These are phyloP conservation scores for Cirrhinus mrigala DNA, from an alignment of 2,797 vertebrate genomes.

Conservation along the genomic window DNA sequence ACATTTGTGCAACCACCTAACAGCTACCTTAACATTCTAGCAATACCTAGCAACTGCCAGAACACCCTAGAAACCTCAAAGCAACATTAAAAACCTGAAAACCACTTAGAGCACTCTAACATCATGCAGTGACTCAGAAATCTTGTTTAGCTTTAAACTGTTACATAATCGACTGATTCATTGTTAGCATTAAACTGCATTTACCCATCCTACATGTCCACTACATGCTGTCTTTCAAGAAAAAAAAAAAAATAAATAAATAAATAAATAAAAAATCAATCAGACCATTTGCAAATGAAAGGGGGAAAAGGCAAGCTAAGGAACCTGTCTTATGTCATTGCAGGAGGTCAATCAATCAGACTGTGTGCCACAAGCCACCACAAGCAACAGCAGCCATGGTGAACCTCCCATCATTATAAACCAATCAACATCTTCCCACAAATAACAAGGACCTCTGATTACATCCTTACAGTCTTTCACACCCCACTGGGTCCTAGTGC, in stretches of 20 bases:
- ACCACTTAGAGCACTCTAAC: too few species aligned
- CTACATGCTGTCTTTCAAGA: background rate
- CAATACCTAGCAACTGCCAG: background rate
- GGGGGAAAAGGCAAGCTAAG: background rate
- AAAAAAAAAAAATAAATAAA: too few species aligned
- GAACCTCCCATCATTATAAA: background rate
- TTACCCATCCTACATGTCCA: background rate
- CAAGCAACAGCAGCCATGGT: background rate
- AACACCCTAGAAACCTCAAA: background rate
- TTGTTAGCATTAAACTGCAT: background rate
- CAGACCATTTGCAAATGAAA: background rate
- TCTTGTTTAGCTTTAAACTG: background rate
- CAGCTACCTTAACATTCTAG: background rate
- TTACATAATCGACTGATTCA: background rate
- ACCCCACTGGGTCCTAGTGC: slow-evolving; percentile 18
- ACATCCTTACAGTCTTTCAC: background rate
- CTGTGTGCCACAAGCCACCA: background rate
- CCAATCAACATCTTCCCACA: slow-evolving; percentile 21
- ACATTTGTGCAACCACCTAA: background rate
- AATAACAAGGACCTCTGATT: slow-evolving; percentile 28
- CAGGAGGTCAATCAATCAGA: slow-evolving; percentile 44
- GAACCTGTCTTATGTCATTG: slow-evolving; percentile 16
- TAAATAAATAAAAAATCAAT: too few species aligned
- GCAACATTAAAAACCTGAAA: background rate
- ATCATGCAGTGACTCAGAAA: too few species aligned